phyloP scores from a whole-genome alignment of 2,113 vertebrate species.

The Stigmatopora argus region DNA sequence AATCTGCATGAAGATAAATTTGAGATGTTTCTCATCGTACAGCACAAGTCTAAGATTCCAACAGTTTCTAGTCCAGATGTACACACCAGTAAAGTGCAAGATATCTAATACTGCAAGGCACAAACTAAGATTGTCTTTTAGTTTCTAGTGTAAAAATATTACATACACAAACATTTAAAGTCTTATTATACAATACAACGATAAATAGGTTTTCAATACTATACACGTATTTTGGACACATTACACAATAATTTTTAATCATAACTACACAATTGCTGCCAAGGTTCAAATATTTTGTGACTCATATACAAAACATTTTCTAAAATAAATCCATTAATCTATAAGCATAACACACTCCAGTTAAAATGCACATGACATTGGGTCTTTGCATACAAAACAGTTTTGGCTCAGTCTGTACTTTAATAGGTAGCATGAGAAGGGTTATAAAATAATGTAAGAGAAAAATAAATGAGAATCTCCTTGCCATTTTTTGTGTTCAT shows the following conservation, averaged over 20 bases:
- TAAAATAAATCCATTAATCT: conserved; percentile 38
- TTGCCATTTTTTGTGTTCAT: not conserved
- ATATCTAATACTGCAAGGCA: conserved; percentile 72
- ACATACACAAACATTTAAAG: conserved; percentile 55
- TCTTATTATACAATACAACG: conserved; percentile 45
- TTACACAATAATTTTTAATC: conserved; percentile 46
- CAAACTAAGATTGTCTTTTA: conserved; percentile 58
- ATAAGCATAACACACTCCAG: conserved; percentile 27
- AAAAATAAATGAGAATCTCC: conserved; percentile 5
- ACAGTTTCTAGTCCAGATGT: conserved; percentile 28
- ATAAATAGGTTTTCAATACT: conserved; percentile 21
- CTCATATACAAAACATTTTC: conserved; percentile 34
- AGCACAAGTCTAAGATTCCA: conserved; percentile 19
- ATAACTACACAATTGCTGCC: conserved; percentile 45
- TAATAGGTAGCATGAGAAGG: not conserved
- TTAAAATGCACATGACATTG: conserved; percentile 31
- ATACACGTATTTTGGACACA: conserved; percentile 42
- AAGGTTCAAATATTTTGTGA: conserved; percentile 18
- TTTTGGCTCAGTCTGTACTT: conserved; percentile 61
- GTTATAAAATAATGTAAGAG: conserved; percentile 5
- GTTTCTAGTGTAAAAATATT: conserved; percentile 50
- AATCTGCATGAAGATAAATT: conserved; percentile 1
- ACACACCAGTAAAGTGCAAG: conserved; percentile 58
- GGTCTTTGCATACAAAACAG: conserved; percentile 24
- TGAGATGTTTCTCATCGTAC: conserved; percentile 3